phyloP scores from a whole-genome alignment of 2,113 vertebrate genomes.

The Spea multiplicata region DNA sequence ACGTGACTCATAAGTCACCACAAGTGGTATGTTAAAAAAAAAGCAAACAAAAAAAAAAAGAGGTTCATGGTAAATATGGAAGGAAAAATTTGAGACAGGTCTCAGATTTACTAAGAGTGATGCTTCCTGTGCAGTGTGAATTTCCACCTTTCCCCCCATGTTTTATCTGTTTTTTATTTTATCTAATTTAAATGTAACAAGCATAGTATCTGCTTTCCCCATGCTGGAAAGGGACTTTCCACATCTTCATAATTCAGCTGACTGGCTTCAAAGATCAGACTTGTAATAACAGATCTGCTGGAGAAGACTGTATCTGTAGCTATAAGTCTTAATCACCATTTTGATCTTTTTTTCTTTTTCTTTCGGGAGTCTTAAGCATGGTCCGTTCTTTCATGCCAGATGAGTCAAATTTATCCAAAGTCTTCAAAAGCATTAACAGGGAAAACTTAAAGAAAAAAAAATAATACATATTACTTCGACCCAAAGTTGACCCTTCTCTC shows the following conservation, averaged over 20 bases:
- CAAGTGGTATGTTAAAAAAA: too few species aligned
- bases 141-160: too few species aligned
- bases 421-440: constrained; percentile 54
- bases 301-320: constrained; percentile 14
- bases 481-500: constrained; percentile 48
- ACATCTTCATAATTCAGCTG: constrained; percentile 6
- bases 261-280: background rate
- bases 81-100: too few species aligned
- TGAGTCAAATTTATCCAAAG: constrained; percentile 52
- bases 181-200: background rate
- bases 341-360: constrained; percentile 21
- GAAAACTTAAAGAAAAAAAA: constrained; percentile 44
- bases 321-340: constrained; percentile 37
- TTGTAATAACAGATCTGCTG: constrained; percentile 33
- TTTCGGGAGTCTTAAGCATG: constrained; percentile 43
- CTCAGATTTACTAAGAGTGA: background rate
- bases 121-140: background rate
- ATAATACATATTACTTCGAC: constrained; percentile 35
- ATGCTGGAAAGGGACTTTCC: constrained; percentile 22
- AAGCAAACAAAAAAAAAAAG: too few species aligned
- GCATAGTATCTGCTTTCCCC: background rate
- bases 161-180: background rate
- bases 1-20: constrained; percentile 27
- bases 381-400: constrained; percentile 57
- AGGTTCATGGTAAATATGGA: too few species aligned